Conservation (phyloP, 2,888 invertebrate species). For the Torymus auratus region DNA sequence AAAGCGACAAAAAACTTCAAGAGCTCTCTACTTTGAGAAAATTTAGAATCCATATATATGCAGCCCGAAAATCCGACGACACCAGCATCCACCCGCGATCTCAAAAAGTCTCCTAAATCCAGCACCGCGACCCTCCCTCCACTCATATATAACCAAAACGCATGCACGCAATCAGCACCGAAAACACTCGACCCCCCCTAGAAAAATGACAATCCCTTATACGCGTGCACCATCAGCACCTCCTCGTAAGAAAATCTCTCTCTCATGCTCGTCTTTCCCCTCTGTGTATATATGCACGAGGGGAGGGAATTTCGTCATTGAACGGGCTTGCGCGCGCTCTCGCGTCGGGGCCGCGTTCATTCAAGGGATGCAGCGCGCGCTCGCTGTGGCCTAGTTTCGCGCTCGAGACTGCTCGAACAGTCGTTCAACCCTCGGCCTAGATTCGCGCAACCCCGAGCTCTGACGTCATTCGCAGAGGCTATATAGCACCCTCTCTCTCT, state of each 20-base stretch:
- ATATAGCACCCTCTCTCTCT: conserved; percentile 42
- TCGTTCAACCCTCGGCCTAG: conserved; percentile 76
- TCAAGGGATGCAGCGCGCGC: conserved; percentile 63
- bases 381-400: conserved; percentile 67
- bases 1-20: background rate
- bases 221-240: too few species aligned
- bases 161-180: conserved; percentile 8
- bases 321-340: conserved; percentile 23
- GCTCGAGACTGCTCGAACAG: conserved; percentile 71
- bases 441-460: conserved; percentile 63
- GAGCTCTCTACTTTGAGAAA: background rate
- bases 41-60: too few species aligned
- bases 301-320: conserved; percentile 37
- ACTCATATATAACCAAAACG: background rate
- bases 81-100: too few species aligned
- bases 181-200: conserved; percentile 31
- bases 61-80: too few species aligned
- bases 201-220: background rate
- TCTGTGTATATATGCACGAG: too few species aligned
- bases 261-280: too few species aligned
- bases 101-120: too few species aligned
- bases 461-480: conserved; percentile 68
- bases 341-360: conserved; percentile 62
- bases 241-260: too few species aligned
- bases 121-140: background rate